A percentile compares a stretch with the other conserved stretches of the same genome.
Evolutionary conservation across 2,797 vertebrate species (phyloP).

Genomic region (Sciurus vulgaris): DNA sequence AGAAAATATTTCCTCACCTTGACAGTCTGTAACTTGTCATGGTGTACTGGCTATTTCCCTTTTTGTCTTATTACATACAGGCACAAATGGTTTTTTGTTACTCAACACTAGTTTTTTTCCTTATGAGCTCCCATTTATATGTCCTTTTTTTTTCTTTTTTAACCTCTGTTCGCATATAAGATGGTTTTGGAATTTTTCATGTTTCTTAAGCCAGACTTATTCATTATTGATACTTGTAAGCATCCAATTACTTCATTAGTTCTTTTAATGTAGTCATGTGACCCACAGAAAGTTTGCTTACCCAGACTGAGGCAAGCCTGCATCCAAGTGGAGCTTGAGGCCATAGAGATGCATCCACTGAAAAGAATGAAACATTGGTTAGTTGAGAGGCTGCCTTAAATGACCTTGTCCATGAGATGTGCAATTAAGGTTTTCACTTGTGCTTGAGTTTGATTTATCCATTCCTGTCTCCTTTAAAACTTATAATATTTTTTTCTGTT

Average conservation of each 20-base stretch:
- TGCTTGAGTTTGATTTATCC: conserved; percentile 49
- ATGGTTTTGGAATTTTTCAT: neutral
- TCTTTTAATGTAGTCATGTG: neutral
- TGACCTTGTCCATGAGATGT: conserved; percentile 8
- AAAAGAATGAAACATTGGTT: neutral
- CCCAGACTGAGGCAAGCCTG: neutral
- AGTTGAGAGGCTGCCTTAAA: neutral
- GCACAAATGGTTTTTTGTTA: conserved; percentile 5
- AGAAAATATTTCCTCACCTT: neutral
- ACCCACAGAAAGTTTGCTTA: neutral
- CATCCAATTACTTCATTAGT: neutral
- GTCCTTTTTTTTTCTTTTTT: conserved; percentile 34
- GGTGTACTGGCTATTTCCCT: neutral
- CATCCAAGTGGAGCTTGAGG: neutral
- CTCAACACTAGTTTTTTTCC: neutral
- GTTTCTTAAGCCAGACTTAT: conserved; percentile 2
- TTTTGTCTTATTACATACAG: neutral
- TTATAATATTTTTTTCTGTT: conserved; percentile 25
- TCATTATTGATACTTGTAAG: neutral
- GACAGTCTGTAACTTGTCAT: neutral
- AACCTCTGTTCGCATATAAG: neutral
- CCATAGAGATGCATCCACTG: neutral
- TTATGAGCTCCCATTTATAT: neutral
- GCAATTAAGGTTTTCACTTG: conserved; percentile 22
- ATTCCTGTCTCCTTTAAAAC: conserved; percentile 19